A percentile compares a stretch with the other conserved stretches of the same genome.
These are phyloP conservation scores for Heliconius aoede DNA, from an alignment of 2,888 invertebrate genomes.

Conservation along the genomic window DNA sequence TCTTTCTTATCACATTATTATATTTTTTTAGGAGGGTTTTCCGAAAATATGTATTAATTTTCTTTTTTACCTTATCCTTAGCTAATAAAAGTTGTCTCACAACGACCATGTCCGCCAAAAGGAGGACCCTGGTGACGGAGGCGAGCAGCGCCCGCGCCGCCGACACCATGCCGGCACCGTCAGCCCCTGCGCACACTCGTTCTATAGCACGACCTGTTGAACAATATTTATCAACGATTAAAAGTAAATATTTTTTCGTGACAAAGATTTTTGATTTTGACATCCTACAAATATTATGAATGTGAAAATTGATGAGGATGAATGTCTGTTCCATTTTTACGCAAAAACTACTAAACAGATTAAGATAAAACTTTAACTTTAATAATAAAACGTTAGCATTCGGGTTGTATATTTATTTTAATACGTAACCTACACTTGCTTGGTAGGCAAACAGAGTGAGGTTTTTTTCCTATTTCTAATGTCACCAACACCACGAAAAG, in stretches of 20 bases:
- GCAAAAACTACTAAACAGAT: too few relatives aligned
- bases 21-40: background rate
- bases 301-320: too few relatives aligned
- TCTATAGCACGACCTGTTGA: slow-evolving; percentile 93
- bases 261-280: background rate
- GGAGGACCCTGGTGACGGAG: slow-evolving; percentile 96
- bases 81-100: slow-evolving; percentile 97
- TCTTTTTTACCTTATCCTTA: slow-evolving; percentile 92
- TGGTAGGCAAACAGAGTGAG: too few relatives aligned
- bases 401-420: background rate
- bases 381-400: too few relatives aligned
- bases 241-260: too few relatives aligned
- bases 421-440: background rate
- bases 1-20: background rate
- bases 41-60: slow-evolving; percentile 1
- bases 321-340: too few relatives aligned
- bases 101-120: slow-evolving; percentile 98
- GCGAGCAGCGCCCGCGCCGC: slow-evolving; percentile 96
- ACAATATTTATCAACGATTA: too few relatives aligned
- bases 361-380: too few relatives aligned
- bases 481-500: background rate
- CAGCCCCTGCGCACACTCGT: slow-evolving; percentile 91
- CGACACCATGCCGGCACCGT: slow-evolving; percentile 91
- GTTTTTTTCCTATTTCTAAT: background rate
- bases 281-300: background rate